These are phyloP conservation scores for Chirona hameri DNA, from an alignment of 2,888 invertebrate species.

Conservation along the genomic window DNA sequence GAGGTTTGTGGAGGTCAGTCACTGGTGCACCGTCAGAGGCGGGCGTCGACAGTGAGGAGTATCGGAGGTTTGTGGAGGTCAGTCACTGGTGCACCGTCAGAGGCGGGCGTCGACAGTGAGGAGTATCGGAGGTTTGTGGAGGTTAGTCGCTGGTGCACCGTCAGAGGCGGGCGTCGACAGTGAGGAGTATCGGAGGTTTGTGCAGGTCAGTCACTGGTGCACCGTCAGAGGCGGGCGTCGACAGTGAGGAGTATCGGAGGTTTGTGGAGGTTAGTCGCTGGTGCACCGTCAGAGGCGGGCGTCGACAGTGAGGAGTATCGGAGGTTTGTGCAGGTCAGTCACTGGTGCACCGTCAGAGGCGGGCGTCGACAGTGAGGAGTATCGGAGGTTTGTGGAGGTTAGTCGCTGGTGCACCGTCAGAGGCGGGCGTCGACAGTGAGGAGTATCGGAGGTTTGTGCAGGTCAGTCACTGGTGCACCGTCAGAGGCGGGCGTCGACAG, in stretches of 20 bases:
- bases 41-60: slow-evolving; percentile 65
- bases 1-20: slow-evolving; percentile 61
- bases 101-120: slow-evolving; percentile 64
- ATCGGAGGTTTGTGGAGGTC: slow-evolving; percentile 61
- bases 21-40: no score
- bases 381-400: slow-evolving; percentile 61
- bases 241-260: slow-evolving; percentile 63
- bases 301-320: slow-evolving; percentile 65
- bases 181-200: slow-evolving; percentile 63
- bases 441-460: slow-evolving; percentile 64
- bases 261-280: no score
- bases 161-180: slow-evolving; percentile 67
- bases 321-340: slow-evolving; percentile 61
- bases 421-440: slow-evolving; percentile 64
- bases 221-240: slow-evolving; percentile 67
- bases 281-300: slow-evolving; percentile 71
- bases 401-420: no score
- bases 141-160: no score
- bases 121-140: slow-evolving; percentile 64
- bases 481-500: slow-evolving; percentile 67
- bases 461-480: no score
- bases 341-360: no score
- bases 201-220: no score
- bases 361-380: slow-evolving; percentile 65
- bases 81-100: no score